A percentile compares a stretch with the other conserved stretches of the same genome.
phyloP scores from a whole-genome alignment of 2,113 vertebrate species.

The Aphyosemion australe region DNA sequence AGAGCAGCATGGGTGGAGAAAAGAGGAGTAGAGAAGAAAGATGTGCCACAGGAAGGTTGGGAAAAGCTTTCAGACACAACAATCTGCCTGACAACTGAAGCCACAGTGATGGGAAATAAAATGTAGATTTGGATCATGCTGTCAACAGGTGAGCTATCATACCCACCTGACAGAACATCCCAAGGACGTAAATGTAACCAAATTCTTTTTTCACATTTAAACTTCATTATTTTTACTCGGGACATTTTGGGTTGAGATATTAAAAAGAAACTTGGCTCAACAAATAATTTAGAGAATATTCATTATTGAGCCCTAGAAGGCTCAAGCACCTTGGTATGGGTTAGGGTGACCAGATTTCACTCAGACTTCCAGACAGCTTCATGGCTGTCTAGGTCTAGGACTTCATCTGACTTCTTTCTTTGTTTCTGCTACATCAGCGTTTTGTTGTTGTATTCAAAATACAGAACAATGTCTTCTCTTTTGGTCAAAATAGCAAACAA shows the following conservation, averaged over 20 bases:
- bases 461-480: too few relatives aligned
- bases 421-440: too few relatives aligned
- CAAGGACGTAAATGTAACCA: neutral
- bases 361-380: too few relatives aligned
- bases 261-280: too few relatives aligned
- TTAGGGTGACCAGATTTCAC: too few relatives aligned
- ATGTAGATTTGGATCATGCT: constrained; percentile 5
- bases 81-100: constrained; percentile 26
- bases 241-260: neutral
- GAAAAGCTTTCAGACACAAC: constrained; percentile 34
- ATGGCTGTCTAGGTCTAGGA: too few relatives aligned
- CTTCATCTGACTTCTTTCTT: too few relatives aligned
- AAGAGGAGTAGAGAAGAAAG: constrained; percentile 16
- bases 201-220: neutral
- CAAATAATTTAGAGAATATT: too few relatives aligned
- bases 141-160: constrained; percentile 10
- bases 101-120: constrained; percentile 32
- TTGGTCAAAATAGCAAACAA: too few relatives aligned
- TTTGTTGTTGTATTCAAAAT: too few relatives aligned
- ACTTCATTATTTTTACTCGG: neutral
- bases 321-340: too few relatives aligned
- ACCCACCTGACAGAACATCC: constrained; percentile 30
- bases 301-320: too few relatives aligned
- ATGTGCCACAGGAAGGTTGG: neutral
- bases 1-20: constrained; percentile 24